Percentiles rank a stretch among this genome's conserved stretches.
Evolutionary conservation across 2,797 vertebrate species (phyloP).

Genomic region (Sebastolobus altivelis): DNA sequence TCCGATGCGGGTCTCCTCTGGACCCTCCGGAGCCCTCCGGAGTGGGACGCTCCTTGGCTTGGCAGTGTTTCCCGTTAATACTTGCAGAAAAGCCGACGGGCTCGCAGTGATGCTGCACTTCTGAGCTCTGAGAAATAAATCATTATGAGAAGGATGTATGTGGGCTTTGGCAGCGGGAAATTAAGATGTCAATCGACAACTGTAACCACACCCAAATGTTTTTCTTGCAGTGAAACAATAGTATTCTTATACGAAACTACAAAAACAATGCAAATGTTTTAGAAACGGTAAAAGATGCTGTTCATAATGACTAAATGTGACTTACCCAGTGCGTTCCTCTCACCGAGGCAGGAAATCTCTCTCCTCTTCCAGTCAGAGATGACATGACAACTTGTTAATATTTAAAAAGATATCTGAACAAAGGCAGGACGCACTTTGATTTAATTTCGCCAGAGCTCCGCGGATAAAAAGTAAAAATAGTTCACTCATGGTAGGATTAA

Average conservation of each 20-base stretch:
- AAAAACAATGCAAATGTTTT: not conserved
- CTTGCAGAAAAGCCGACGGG: conserved; percentile 59
- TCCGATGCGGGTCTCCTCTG: conserved; percentile 86
- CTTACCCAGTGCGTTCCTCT: conserved; percentile 89
- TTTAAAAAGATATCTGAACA: conserved; percentile 78
- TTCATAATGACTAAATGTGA: conserved; percentile 38
- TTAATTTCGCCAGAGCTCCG: conserved; percentile 15
- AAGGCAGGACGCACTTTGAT: conserved; percentile 62
- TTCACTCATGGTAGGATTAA: conserved; percentile 25
- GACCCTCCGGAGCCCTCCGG: conserved; percentile 91
- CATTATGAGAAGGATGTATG: conserved; percentile 46
- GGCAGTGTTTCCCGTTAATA: conserved; percentile 12
- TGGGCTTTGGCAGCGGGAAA: conserved; percentile 51
- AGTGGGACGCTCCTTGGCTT: conserved; percentile 81
- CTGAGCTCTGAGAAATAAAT: conserved; percentile 64
- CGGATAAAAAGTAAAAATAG: not conserved
- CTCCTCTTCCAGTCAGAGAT: conserved; percentile 90
- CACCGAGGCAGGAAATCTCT: conserved; percentile 82
- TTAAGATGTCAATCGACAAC: conserved; percentile 58
- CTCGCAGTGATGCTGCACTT: conserved; percentile 67
- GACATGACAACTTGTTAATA: conserved; percentile 88
- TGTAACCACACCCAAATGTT: conserved; percentile 78
- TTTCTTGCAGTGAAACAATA: conserved; percentile 31
- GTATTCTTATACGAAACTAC: conserved; percentile 18
- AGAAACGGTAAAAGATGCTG: not conserved